These are phyloP conservation scores for Spialia ferax DNA, from an alignment of 2,888 invertebrate species.

Conservation along the genomic window DNA sequence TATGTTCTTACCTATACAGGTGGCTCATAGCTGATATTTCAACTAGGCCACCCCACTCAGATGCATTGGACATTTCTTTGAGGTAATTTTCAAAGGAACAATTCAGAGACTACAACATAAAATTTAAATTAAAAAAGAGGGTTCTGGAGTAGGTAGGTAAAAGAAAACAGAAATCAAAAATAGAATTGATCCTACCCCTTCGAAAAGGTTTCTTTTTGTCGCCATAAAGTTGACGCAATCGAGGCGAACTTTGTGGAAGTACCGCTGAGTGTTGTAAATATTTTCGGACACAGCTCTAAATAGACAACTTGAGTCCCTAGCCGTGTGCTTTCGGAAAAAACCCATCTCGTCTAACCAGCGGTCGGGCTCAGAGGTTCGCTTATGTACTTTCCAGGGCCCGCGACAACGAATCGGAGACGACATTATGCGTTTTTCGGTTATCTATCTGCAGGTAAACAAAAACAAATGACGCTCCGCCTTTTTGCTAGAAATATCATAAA, in stretches of 20 bases:
- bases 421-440: constrained; percentile 68
- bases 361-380: constrained; percentile 87
- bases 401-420: constrained; percentile 81
- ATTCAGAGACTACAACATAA: constrained; percentile 86
- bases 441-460: constrained; percentile 83
- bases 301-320: constrained; percentile 95
- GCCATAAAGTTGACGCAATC: constrained; percentile 92
- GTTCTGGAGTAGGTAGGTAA: neutral
- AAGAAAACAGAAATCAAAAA: constrained; percentile 47
- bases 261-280: constrained; percentile 89
- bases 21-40: constrained; percentile 91
- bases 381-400: constrained; percentile 80
- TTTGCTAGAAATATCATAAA: constrained; percentile 7
- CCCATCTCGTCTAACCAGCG: constrained; percentile 93
- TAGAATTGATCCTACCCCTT: constrained; percentile 80
- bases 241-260: constrained; percentile 91
- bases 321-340: constrained; percentile 95
- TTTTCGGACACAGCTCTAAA: constrained; percentile 97
- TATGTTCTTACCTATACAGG: constrained; percentile 87
- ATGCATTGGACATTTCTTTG: constrained; percentile 89
- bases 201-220: constrained; percentile 87
- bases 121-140: neutral
- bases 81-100: constrained; percentile 89
- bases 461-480: constrained; percentile 75
- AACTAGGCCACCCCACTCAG: constrained; percentile 89